Base-by-base conservation (phyloP, 2,888 invertebrate species). In the Perdita meconis region DNA sequence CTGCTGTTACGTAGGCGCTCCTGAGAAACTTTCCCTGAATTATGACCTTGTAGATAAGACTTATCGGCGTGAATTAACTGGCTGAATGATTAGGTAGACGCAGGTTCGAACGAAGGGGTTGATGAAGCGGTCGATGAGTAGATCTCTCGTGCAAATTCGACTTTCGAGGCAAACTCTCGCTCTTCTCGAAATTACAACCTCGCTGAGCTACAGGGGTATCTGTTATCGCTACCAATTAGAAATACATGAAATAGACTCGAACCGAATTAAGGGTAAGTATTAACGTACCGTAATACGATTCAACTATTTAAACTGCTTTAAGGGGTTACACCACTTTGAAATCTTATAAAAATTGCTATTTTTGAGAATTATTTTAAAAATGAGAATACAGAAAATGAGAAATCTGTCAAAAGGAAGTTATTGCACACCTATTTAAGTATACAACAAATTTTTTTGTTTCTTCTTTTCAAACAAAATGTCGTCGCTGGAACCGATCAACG, bases 201-300 rank as follows among this genome's bases (percentile, higher is more conserved):
- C 2, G 36, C 12, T 2, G 5, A 16, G 10, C 42, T 40, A 10
- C n/a, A 24, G 6, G 61, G 70, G 70, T 74, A 57, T 42, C n/a
- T 57, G 56, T 74, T 74, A 74, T 71, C 71, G 51, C 24, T 42
- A n/a, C 26, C 61, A 63, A 74, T 71, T 74, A 71, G 71, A 57
- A 74, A 63, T 74, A 19, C 3, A 19, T 12, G 10, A 8, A 13
- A 40, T 38, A 59, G 59, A 56, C 69, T 34, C 6, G 16, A 40
- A 47, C 50, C 63, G 71, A 74, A 74, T 63, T 63, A 74, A 64
- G 36, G 40, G 42, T 42, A 0, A 57, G 56, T 42, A 2, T 6
- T 30, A 30, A 56, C 70, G n/a, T 50, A 63, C 26, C 71, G 42
- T 24, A 13, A 5, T 8, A 22, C 4, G 26, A 10, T 6, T 55